phyloP scores from a whole-genome alignment of 2,113 vertebrate species.

The Brachionichthys hirsutus region DNA sequence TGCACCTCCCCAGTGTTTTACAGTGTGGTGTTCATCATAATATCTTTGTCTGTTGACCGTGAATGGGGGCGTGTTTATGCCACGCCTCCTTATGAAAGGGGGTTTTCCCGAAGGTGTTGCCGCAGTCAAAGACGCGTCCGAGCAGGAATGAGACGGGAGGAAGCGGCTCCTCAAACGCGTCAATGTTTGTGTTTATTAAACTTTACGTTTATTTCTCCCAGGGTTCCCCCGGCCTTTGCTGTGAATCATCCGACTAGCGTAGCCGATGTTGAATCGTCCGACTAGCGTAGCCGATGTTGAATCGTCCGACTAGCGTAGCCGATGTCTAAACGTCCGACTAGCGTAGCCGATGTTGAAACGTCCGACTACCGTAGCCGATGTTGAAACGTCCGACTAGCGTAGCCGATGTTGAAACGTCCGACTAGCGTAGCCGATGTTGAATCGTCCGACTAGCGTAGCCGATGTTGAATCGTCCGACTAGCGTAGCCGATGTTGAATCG shows the following conservation, averaged over 20 bases:
- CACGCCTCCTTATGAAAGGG: constrained; percentile 8
- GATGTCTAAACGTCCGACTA: too few relatives aligned
- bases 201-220: constrained; percentile 38
- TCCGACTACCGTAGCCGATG: too few relatives aligned
- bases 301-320: too few relatives aligned
- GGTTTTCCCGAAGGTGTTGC: too few relatives aligned
- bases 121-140: not conserved
- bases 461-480: too few relatives aligned
- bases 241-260: constrained; percentile 39
- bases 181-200: constrained; percentile 31
- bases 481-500: too few relatives aligned
- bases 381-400: too few relatives aligned
- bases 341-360: too few relatives aligned
- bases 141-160: not conserved
- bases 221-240: constrained; percentile 46
- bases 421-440: too few relatives aligned
- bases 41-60: constrained; percentile 36
- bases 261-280: constrained; percentile 51
- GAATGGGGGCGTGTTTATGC: not conserved
- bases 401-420: too few relatives aligned
- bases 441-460: too few relatives aligned
- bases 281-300: too few relatives aligned
- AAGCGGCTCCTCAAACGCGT: not conserved
- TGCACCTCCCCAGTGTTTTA: constrained; percentile 43
- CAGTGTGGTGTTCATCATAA: constrained; percentile 42